phyloP scores from a whole-genome alignment of 2,888 invertebrate genomes.

The Itoplectis maculator region DNA sequence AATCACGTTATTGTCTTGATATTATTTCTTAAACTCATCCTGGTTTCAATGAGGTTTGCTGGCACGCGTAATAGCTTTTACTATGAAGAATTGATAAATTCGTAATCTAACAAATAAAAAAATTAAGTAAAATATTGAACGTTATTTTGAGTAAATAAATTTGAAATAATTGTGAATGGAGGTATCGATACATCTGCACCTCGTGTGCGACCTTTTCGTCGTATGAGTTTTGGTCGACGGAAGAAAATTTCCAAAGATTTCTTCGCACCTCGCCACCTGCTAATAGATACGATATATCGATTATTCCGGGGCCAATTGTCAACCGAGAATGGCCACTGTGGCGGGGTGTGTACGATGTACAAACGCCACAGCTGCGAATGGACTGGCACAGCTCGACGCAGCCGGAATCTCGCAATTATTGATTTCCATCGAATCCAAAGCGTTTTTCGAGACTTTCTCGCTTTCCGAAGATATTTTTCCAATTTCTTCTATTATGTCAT shows the following conservation, averaged over 20 bases:
- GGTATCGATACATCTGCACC: background rate
- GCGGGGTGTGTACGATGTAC: background rate
- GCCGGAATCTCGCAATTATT: slow-evolving; percentile 60
- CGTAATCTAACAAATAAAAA: too few relatives aligned
- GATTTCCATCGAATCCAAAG: slow-evolving; percentile 50
- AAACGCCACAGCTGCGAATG: slow-evolving; percentile 8
- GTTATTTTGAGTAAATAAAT: background rate
- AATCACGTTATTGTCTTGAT: background rate
- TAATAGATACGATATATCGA: slow-evolving; percentile 31
- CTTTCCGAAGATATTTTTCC: slow-evolving; percentile 60
- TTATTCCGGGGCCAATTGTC: slow-evolving; percentile 39
- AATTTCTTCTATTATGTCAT: slow-evolving; percentile 59
- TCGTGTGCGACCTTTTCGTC: background rate
- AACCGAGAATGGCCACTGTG: background rate
- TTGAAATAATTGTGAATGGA: background rate
- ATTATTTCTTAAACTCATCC: background rate
- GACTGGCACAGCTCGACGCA: slow-evolving; percentile 13
- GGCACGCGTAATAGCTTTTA: too few relatives aligned
- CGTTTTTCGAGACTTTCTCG: slow-evolving; percentile 57
- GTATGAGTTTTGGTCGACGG: background rate
- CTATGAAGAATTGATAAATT: too few relatives aligned
- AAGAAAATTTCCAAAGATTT: slow-evolving; percentile 3
- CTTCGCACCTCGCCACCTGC: background rate
- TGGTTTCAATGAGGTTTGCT: background rate
- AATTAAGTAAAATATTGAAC: too few relatives aligned